Percentiles rank a stretch among this genome's conserved stretches.
Evolutionary conservation across 2,113 vertebrate genomes (phyloP).

Genomic region (Eulacestoma nigropectus): DNA sequence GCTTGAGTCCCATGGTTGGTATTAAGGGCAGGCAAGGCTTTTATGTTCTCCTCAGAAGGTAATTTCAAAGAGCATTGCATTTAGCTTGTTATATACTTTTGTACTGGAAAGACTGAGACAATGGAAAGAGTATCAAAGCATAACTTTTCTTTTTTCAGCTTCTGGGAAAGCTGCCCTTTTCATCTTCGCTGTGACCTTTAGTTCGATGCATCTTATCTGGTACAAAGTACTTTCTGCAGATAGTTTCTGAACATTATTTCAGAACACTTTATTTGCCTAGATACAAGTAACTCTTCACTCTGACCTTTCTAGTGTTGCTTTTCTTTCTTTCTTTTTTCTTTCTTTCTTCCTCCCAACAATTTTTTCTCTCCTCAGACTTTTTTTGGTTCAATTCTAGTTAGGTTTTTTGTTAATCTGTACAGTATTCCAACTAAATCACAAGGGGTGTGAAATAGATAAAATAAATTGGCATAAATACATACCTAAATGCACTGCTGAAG

Average conservation of each 20-base stretch:
- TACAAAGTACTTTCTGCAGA: background rate
- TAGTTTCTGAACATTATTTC: background rate
- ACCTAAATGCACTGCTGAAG: background rate
- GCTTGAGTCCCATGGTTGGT: background rate
- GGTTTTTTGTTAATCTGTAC: background rate
- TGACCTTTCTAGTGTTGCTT: background rate
- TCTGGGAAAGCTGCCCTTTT: background rate
- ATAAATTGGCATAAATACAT: background rate
- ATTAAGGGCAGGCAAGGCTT: background rate
- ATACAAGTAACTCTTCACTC: background rate
- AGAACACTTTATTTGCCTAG: background rate
- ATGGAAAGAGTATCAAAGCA: background rate
- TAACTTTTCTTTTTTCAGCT: background rate
- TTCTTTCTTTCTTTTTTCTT: background rate
- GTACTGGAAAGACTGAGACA: background rate
- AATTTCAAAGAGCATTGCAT: background rate
- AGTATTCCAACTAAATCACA: background rate
- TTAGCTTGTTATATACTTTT: background rate
- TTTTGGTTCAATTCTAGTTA: background rate
- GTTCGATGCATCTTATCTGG: background rate
- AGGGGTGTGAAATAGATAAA: background rate
- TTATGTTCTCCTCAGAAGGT: background rate
- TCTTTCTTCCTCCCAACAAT: background rate
- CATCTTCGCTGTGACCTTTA: background rate
- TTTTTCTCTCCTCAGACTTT: background rate